Percentiles rank a stretch among this genome's conserved stretches.
These are phyloP conservation scores for Platycercus adscitus DNA, from an alignment of 2,113 vertebrate species.

Conservation along the genomic window DNA sequence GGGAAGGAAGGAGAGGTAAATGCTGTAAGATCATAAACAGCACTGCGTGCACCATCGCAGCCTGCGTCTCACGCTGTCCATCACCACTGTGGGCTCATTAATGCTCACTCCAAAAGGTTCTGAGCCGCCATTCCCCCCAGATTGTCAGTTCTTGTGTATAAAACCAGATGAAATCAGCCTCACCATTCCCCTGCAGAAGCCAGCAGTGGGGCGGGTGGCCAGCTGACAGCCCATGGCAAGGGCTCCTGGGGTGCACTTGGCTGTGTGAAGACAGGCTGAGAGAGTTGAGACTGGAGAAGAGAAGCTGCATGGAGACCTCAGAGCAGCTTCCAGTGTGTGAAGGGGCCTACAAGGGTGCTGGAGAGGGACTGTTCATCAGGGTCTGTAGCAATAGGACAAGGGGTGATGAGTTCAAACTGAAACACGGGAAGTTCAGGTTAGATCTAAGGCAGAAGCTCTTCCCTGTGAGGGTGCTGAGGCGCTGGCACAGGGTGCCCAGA, in stretches of 20 bases:
- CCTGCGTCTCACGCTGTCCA: not conserved
- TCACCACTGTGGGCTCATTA: not conserved
- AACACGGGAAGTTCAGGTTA: not conserved
- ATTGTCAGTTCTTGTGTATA: not conserved
- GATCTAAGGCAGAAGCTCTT: not conserved
- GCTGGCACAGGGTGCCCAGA: not conserved
- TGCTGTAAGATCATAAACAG: not conserved
- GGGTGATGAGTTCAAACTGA: not conserved
- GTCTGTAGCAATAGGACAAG: not conserved
- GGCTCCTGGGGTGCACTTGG: not conserved
- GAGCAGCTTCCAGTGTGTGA: not conserved
- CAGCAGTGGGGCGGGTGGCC: not conserved
- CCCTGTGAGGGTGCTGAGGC: not conserved
- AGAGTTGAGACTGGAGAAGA: not conserved
- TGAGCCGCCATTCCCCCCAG: not conserved
- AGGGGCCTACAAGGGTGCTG: not conserved
- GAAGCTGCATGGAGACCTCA: not conserved
- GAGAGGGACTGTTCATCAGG: not conserved
- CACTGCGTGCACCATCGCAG: accelerated
- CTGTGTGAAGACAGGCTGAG: not conserved
- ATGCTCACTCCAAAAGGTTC: not conserved
- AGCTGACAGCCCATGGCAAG: not conserved
- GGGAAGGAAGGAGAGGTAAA: not conserved
- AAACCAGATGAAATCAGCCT: slow-evolving; percentile 28
- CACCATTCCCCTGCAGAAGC: not conserved